Percentiles rank a stretch among this genome's conserved stretches.
These are phyloP conservation scores for Stegodyphus dumicola DNA, from an alignment of 1,140 invertebrate species.

Conservation along the genomic window DNA sequence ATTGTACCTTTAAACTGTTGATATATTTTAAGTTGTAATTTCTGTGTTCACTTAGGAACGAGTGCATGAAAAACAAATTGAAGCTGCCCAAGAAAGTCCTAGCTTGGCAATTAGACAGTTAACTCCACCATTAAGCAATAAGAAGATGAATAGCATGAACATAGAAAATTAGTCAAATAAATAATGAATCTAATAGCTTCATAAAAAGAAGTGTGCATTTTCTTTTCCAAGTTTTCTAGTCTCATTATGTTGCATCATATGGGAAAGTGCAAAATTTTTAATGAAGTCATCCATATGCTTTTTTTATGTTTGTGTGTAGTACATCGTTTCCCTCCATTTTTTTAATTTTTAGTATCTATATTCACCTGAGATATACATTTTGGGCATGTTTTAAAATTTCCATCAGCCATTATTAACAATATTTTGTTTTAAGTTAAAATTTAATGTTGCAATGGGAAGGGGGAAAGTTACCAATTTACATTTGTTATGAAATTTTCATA, in stretches of 20 bases:
- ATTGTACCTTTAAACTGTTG: too few relatives aligned
- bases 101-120: slow-evolving; percentile 20
- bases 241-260: neutral
- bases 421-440: too few relatives aligned
- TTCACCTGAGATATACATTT: too few relatives aligned
- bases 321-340: too few relatives aligned
- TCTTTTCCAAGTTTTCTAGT: neutral
- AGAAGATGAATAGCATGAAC: slow-evolving; percentile 14
- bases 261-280: neutral
- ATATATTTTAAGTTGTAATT: too few relatives aligned
- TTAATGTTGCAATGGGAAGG: too few relatives aligned
- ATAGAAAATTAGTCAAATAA: neutral
- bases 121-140: slow-evolving; percentile 33
- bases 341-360: too few relatives aligned
- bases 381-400: too few relatives aligned
- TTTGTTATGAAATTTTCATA: too few relatives aligned
- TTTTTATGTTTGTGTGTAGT: too few relatives aligned
- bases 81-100: slow-evolving; percentile 4
- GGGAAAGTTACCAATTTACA: too few relatives aligned
- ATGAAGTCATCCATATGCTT: neutral
- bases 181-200: neutral
- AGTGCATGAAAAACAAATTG: slow-evolving; percentile 13
- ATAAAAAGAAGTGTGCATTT: neutral
- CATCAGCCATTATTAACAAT: too few relatives aligned
- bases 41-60: neutral